Percentiles rank a stretch among this genome's conserved stretches.
Evolutionary conservation across 1,140 invertebrate species (phyloP).

Genomic region (Trichonephila clavata): DNA sequence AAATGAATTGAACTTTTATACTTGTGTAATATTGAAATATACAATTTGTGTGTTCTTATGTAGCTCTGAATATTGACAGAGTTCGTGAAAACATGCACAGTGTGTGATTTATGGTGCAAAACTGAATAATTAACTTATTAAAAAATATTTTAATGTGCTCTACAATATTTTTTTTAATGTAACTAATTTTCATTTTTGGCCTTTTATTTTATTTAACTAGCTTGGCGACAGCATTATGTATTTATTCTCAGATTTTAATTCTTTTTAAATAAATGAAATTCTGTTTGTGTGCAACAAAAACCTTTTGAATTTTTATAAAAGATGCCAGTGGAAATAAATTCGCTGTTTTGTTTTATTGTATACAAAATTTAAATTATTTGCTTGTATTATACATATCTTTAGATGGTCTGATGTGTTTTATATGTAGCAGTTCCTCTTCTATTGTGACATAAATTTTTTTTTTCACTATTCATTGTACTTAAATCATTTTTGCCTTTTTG

Average conservation of each 20-base stretch:
- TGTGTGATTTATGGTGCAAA: conserved; percentile 33
- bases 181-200: background rate
- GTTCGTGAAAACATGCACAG: background rate
- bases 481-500: conserved; percentile 49
- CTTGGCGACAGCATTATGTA: background rate
- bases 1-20: conserved; percentile 50
- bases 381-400: background rate
- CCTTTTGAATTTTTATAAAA: background rate
- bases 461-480: conserved; percentile 60
- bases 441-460: background rate
- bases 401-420: conserved; percentile 5
- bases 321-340: background rate
- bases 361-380: conserved; percentile 48
- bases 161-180: conserved; percentile 7
- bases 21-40: conserved; percentile 4
- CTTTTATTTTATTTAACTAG: background rate
- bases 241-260: conserved; percentile 37
- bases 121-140: background rate
- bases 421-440: conserved; percentile 26
- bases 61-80: conserved; percentile 8
- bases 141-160: conserved; percentile 33
- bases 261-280: background rate
- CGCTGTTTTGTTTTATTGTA: conserved; percentile 12
- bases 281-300: background rate
- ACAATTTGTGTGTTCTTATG: conserved; percentile 16